Evolutionary conservation across 2,888 invertebrate genomes (phyloP).

Genomic region (Volucella inanis): DNA sequence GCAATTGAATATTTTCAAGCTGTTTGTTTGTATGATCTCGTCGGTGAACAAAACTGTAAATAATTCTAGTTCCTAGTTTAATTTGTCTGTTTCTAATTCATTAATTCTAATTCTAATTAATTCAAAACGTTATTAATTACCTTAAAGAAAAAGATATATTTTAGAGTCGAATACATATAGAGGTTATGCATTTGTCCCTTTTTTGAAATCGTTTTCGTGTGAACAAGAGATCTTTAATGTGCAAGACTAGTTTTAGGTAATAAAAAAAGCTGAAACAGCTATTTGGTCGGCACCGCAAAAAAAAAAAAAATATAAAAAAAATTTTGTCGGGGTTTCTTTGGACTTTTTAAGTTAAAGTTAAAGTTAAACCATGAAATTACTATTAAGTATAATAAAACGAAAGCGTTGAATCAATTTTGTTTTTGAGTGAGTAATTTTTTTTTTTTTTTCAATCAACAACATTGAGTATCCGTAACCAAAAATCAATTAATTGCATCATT

Average conservation of each 20-base stretch:
- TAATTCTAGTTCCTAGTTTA: conserved; percentile 41
- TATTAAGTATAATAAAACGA: too few species aligned
- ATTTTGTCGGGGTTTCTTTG: conserved; percentile 45
- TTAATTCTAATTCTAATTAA: too few species aligned
- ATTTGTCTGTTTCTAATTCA: conserved; percentile 18
- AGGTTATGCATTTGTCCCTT: conserved; percentile 39
- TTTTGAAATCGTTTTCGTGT: conserved; percentile 21
- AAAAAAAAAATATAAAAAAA: conserved; percentile 21
- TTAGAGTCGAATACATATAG: background rate
- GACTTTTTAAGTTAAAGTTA: too few species aligned
- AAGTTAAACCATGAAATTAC: too few species aligned
- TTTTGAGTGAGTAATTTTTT: too few species aligned
- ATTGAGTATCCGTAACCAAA: conserved; percentile 19
- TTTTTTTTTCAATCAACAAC: too few species aligned
- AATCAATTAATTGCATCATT: conserved; percentile 71
- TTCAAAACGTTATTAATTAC: background rate
- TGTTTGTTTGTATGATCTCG: conserved; percentile 39
- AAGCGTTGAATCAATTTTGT: too few species aligned
- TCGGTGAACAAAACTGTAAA: conserved; percentile 13
- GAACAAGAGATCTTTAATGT: conserved; percentile 28
- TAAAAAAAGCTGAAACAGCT: conserved; percentile 48
- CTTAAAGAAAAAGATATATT: too few species aligned
- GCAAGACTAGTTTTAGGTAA: conserved; percentile 44
- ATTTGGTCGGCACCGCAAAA: conserved; percentile 22
- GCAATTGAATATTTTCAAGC: conserved; percentile 5